Percentiles rank a stretch among this genome's conserved stretches.
These are phyloP conservation scores for Thunnus thynnus DNA, from an alignment of 2,113 vertebrate genomes.

Conservation along the genomic window DNA sequence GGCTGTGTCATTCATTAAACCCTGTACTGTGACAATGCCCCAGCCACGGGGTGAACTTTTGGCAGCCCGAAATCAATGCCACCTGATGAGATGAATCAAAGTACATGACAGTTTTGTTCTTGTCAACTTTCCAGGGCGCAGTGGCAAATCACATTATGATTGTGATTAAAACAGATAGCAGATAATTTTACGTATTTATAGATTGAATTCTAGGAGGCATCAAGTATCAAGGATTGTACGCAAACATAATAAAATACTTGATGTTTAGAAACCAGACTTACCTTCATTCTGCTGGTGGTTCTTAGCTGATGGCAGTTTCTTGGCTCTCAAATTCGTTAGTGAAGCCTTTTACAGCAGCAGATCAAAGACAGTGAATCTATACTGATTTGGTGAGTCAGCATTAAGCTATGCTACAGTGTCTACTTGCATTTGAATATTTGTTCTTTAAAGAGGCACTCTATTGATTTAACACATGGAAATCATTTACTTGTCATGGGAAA, in stretches of 20 bases:
- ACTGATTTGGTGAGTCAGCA: slow-evolving; percentile 46
- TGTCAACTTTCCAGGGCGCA: slow-evolving; percentile 43
- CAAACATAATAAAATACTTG: neutral
- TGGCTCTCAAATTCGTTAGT: slow-evolving; percentile 31
- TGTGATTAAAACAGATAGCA: slow-evolving; percentile 28
- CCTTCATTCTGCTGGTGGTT: neutral
- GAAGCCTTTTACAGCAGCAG: slow-evolving; percentile 36
- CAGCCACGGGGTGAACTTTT: slow-evolving; percentile 40
- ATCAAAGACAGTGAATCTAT: slow-evolving; percentile 25
- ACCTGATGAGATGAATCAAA: slow-evolving; percentile 63
- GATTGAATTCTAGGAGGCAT: neutral
- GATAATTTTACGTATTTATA: slow-evolving; percentile 15
- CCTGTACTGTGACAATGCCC: slow-evolving; percentile 33
- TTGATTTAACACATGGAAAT: neutral
- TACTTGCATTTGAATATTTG: slow-evolving; percentile 28
- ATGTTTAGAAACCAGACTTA: neutral
- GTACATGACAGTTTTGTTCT: slow-evolving; percentile 47
- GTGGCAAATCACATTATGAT: slow-evolving; percentile 11
- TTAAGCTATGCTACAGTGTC: neutral
- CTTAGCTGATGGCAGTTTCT: slow-evolving; percentile 23
- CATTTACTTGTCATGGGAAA: too few relatives aligned
- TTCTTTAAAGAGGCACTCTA: slow-evolving; percentile 1
- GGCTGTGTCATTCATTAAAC: slow-evolving; percentile 59
- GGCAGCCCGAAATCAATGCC: slow-evolving; percentile 52
- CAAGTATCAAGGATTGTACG: neutral